These are phyloP conservation scores for Neotoxoptera formosana DNA, from an alignment of 1,140 invertebrate genomes.

Conservation along the genomic window DNA sequence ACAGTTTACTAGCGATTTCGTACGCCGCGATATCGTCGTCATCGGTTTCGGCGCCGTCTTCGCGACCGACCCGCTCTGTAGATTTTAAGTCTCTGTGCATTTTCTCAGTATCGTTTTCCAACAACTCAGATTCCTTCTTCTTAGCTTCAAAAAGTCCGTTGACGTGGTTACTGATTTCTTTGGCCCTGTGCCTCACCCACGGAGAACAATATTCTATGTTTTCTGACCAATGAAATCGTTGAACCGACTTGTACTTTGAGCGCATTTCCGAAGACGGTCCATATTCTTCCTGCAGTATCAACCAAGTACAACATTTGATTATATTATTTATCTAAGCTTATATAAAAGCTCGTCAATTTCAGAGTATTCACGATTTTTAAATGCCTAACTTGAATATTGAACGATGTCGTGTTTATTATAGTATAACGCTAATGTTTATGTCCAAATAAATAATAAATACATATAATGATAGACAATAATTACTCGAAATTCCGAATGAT, in stretches of 20 bases:
- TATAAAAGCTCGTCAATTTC: not conserved
- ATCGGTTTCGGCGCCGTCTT: not conserved
- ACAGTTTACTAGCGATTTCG: not conserved
- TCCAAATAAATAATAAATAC: not conserved
- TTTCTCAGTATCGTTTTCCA: not conserved
- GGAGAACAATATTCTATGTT: conserved; percentile 32
- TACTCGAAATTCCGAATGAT: not conserved
- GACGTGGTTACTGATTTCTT: conserved; percentile 9
- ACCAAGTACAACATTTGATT: not conserved
- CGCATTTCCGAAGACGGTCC: not conserved
- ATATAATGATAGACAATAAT: not conserved
- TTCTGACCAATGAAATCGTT: conserved; percentile 31
- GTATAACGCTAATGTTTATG: not conserved
- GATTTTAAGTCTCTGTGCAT: not conserved
- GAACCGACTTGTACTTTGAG: not conserved
- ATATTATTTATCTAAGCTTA: not conserved
- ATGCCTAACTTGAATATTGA: not conserved
- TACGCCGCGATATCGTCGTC: not conserved
- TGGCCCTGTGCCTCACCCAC: conserved; percentile 12
- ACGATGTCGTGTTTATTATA: not conserved
- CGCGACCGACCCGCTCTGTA: no score
- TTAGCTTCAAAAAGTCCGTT: not conserved
- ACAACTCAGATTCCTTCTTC: not conserved
- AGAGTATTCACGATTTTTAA: not conserved
- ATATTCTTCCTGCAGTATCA: not conserved